Evolutionary conservation across 2,888 invertebrate genomes (phyloP).

Genomic region (Lathronympha strigana): DNA sequence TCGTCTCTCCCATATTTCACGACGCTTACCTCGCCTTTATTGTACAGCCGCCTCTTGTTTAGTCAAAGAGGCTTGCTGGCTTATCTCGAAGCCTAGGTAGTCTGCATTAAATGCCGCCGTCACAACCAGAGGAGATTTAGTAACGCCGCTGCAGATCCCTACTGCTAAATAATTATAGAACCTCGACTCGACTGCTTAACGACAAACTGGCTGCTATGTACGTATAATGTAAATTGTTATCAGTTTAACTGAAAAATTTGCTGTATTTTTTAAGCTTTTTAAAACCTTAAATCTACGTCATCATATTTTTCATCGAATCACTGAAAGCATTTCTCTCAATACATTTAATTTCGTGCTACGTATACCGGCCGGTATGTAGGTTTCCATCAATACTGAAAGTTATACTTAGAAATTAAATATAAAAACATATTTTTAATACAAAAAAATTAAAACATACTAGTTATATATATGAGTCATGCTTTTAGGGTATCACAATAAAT

Average conservation of each 20-base stretch:
- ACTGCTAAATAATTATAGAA: slow-evolving; percentile 55
- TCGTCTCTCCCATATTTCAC: slow-evolving; percentile 81
- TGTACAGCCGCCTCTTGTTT: slow-evolving; percentile 78
- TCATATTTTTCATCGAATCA: background rate
- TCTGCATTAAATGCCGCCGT: slow-evolving; percentile 76
- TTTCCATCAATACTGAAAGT: too few species aligned
- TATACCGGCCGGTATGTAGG: too few species aligned
- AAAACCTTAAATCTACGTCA: too few species aligned
- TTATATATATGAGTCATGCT: background rate
- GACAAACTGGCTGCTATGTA: slow-evolving; percentile 16
- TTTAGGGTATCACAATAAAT: slow-evolving; percentile 15
- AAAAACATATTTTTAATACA: too few species aligned
- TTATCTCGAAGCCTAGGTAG: slow-evolving; percentile 77
- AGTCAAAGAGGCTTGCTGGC: slow-evolving; percentile 79
- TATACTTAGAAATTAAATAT: too few species aligned
- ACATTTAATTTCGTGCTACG: too few species aligned
- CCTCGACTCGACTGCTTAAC: slow-evolving; percentile 39
- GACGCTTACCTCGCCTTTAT: slow-evolving; percentile 79
- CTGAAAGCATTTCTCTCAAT: too few species aligned
- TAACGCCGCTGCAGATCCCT: slow-evolving; percentile 57
- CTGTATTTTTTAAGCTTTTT: background rate
- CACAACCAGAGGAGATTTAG: slow-evolving; percentile 69
- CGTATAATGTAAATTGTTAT: slow-evolving; percentile 18
- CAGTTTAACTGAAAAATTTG: slow-evolving; percentile 13
- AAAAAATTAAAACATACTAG: too few species aligned